Evolutionary conservation across 2,113 vertebrate genomes (phyloP), one percentile per base, ranked within the genome.

Genomic region (Dascyllus trimaculatus): DNA sequence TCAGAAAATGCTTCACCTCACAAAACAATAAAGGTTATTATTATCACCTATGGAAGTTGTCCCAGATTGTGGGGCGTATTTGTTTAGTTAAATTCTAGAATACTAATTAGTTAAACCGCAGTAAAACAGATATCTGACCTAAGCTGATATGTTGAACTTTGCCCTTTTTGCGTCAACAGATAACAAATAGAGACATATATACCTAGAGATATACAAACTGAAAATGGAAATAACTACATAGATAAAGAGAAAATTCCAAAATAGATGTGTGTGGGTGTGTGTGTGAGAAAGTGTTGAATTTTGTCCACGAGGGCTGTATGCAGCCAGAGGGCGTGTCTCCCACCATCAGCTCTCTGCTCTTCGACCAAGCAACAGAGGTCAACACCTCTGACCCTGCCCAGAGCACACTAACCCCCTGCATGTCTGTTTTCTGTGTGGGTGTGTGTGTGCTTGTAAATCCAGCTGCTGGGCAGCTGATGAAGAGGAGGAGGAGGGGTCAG

Each of bases 371-470:
- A 71, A 80, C 45, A 73, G 78, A 90, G 88, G 85, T 89, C 89
- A 83, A 72, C 19, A 86, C 78, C 86, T 78, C 38, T 82, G 84
- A 91, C 86, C 80, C 61, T 78, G 82, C 88, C 80, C 52, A 59
- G 62, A 83, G 90, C 84, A 66, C 51, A 73, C 46, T 40, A 56
- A 51, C 79, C 60, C 69, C 40, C 26, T 38, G 35, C 68, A 71
- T 1, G 4, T 79, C 24, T 63, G 29, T 58, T 71, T 74, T 83
- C 35, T 69, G 74, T 64, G 85, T 85, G 82, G 60, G 82, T 67
- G 85, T 61, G 54, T 75, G 66, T 22, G 58, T 40, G 38, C 14
- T 13, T 61, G 62, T 22, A 46, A 63, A 58, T 59, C 35, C 54
- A 61, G 75, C 58, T 71, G 74, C 75, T 83, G 73, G 89, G 80